Base-by-base conservation (phyloP, 1,140 invertebrate genomes). In the Drusus annulatus region DNA sequence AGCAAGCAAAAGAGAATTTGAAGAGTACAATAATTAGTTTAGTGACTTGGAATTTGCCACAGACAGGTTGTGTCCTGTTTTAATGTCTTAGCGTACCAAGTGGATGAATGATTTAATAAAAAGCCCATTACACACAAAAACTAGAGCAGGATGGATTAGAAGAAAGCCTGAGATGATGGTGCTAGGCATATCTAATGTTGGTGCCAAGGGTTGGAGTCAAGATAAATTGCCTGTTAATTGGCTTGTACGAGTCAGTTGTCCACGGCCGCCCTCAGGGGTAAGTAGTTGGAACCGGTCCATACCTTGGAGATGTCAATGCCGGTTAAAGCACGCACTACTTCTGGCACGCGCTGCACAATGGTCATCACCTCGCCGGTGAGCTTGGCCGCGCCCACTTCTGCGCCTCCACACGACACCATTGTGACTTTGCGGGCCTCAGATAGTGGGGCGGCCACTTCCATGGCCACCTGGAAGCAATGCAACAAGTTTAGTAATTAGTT, bases 381-480 rank as follows among this genome's bases (percentile, higher is more conserved):
- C 89, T 98, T 98, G 80, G 96, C 93, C 3, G 97, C 97, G 54
- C 98, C 98, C 45, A 99, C 90, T 63, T 97, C 95, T 74, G 97
- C 96, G 80, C 93, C 93, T n/a, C 97, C 97, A 84, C 94, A 96
- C 2, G 96, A 97, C 8, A 99, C 94, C 97, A 97, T 98, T 15
- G 95, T 98, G 84, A 98, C 95, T 88, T 98, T 98, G 87, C 96
- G 98, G 2, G 95, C 93, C 87, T 98, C 96, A 4, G 96, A 96
- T 63, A 99, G 87, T 17, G 98, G 98, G 56, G 97, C 97, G 50
- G 97, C 96, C 63, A 99, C 95, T 90, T 99, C 98, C 45, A 98
- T 97, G 36, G 97, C 97, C 85, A 98, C 91, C 97, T 98, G 82
- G 21, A 85, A 84, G 16, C 36, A 17, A 69, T 31, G 16, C 13